phyloP scores from a whole-genome alignment of 2,888 invertebrate species.

The Nymphalis c-album region DNA sequence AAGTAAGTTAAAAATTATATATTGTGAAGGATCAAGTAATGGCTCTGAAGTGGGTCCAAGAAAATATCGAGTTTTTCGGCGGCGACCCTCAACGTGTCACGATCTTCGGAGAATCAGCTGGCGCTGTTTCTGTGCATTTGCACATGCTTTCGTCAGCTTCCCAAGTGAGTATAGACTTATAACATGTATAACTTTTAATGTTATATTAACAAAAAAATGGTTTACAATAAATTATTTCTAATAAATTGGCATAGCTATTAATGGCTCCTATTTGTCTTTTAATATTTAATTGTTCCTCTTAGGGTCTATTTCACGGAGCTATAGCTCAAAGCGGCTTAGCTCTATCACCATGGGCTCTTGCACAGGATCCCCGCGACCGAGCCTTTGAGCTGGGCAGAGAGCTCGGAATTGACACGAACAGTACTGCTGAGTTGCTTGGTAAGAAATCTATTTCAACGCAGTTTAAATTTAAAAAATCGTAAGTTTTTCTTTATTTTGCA shows the following conservation, averaged over 20 bases:
- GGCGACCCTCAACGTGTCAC: slow-evolving; percentile 81
- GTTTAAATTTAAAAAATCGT: no score
- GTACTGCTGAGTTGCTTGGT: slow-evolving; percentile 79
- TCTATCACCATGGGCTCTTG: slow-evolving; percentile 83
- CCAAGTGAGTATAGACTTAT: slow-evolving; percentile 50
- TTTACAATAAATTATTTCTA: no score
- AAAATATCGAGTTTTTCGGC: slow-evolving; percentile 82
- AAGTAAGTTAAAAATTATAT: neutral
- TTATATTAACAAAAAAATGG: no score
- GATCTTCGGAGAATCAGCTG: slow-evolving; percentile 83
- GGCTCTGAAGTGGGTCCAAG: slow-evolving; percentile 82
- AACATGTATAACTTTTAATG: neutral
- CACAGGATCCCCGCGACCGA: slow-evolving; percentile 70
- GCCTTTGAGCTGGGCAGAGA: slow-evolving; percentile 81
- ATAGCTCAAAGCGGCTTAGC: slow-evolving; percentile 84
- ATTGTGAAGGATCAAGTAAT: slow-evolving; percentile 79
- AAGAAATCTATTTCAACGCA: slow-evolving; percentile 26
- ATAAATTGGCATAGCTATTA: neutral
- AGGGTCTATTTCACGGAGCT: slow-evolving; percentile 83
- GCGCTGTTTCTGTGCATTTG: slow-evolving; percentile 82
- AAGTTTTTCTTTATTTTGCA: no score
- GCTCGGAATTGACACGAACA: slow-evolving; percentile 82
- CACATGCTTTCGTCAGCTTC: slow-evolving; percentile 80
- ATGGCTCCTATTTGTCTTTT: neutral
- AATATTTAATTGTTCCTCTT: neutral